Conservation (phyloP, 2,797 vertebrate species). For the Anniella stebbinsi region DNA sequence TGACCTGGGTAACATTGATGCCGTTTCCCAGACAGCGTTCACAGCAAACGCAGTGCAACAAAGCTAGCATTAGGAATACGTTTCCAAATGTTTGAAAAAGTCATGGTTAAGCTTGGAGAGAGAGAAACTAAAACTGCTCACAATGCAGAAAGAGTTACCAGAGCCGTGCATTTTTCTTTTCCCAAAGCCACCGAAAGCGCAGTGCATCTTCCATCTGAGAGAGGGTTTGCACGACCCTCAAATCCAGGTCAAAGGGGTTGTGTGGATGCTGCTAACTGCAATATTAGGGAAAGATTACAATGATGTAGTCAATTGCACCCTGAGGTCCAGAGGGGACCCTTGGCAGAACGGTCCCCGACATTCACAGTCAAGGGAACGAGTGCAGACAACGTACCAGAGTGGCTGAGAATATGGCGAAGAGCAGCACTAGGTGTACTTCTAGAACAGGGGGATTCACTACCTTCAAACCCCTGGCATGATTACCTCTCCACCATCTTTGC, state of each 20-base stretch:
- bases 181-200: neutral
- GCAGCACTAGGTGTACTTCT: neutral
- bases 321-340: neutral
- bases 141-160: neutral
- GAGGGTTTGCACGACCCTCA: too few species aligned
- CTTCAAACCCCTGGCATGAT: neutral
- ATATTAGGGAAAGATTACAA: neutral
- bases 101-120: too few species aligned
- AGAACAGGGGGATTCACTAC: neutral
- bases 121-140: too few species aligned
- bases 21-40: neutral
- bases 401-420: neutral
- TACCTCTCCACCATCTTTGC: neutral
- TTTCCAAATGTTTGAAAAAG: neutral
- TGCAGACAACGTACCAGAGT: neutral
- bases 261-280: neutral
- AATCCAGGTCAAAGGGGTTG: neutral
- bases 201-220: neutral
- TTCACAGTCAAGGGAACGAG: neutral
- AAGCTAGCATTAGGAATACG: neutral
- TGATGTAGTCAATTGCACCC: too few species aligned
- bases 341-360: too few species aligned
- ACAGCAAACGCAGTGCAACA: neutral
- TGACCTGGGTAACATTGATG: neutral
- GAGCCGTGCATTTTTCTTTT: neutral